Base-by-base conservation (phyloP, 1,140 invertebrate species). In the Drosophila pandora region DNA sequence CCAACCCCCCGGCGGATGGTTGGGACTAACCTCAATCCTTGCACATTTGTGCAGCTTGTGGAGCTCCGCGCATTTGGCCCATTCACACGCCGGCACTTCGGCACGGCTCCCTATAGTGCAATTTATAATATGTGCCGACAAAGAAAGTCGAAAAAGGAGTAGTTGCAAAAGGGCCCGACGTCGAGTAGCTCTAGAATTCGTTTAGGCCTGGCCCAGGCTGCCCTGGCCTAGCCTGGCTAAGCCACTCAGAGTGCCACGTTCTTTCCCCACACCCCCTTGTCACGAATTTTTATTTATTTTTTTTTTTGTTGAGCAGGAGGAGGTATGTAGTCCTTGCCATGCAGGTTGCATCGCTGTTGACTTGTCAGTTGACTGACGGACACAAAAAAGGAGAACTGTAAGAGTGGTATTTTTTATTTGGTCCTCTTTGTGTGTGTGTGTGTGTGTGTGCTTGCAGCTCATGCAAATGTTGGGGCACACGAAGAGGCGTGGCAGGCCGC, bases 31-130 rank as follows among this genome's bases (percentile, higher is more conserved):
- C 61, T 59, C 52, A 53, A 76, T 76, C 48, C 34, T 43, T 71
- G 32, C 43, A 52, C 56, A 75, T 64, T 67, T 68, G 48, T 74
- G 64, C 55, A 85, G 41, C 62, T 80, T 75, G 73, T 68, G 68
- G 62, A 63, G 55, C 47, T 7, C 34, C 63, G 60, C 63, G 60
- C 60, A 34, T 76, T 75, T 68, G 64, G 78, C 70, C 82, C 74
- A 82, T 85, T 85, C 83, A 87, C 82, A 85, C 74, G 78, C 70
- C 64, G 78, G 54, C 82, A 85, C 82, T 87, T 87, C 41, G 73
- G 63, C 63, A 85, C 43, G 65, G 70, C 45, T 82, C 75, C 71
- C 82, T 50, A 59, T 54, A 65, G 82, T 76, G 79, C 75, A 88
- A 87, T 88, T 87, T 87, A 87, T 88, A 78, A 76, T 78, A 78